Base-by-base conservation (phyloP, 2,888 invertebrate species). In the Odiellus spinosus region DNA sequence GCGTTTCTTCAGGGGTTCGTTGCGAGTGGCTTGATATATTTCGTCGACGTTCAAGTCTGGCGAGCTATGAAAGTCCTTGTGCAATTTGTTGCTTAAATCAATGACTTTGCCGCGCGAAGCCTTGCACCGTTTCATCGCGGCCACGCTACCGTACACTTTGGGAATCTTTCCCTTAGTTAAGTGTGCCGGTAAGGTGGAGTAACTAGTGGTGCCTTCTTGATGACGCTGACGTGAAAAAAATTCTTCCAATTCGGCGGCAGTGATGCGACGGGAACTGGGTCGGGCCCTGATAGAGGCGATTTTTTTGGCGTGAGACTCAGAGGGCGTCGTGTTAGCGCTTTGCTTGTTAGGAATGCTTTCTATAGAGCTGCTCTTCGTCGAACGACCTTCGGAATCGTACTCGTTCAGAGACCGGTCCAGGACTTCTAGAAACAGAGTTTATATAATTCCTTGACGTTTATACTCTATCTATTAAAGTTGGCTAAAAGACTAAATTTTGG, bases 231-330 rank as follows among this genome's bases (percentile, higher is more conserved):
- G 72, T 67, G 86, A 82, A 75, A 91, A 90, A 58, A 91, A 74
- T 68, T 88, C 87, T 70, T 90, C 87, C 49, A 91, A 74, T 67
- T 91, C 90, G 3, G 83, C 82, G 18, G 88, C 84, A 2, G 88
- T 86, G 61, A 90, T 86, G 59, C 91, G 58, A 14, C 64, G 78
- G 17, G 87, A 86, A 1, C 80, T 82, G 3, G 53, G 49, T 34
- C 91, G 74, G 55, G 53, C 47, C 33, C 48, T 45, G n/a, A 50
- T 53, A 3, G 53, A 53, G 21, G 53, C 53, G 21, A 51, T 49
- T 40, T 53, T 53, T 14, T 32, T 26, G 26, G 26, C 26, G 26
- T 26, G 26, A 26, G 26, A 26, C 19, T 47, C 46, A 18, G 18
- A 15, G 14, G 14, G 14, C 19, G 21, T 10, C 47, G 26, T 17